Percentiles rank a stretch among this genome's conserved stretches.
Evolutionary conservation across 1,140 invertebrate species (phyloP).

Genomic region (Drosophila yakuba): DNA sequence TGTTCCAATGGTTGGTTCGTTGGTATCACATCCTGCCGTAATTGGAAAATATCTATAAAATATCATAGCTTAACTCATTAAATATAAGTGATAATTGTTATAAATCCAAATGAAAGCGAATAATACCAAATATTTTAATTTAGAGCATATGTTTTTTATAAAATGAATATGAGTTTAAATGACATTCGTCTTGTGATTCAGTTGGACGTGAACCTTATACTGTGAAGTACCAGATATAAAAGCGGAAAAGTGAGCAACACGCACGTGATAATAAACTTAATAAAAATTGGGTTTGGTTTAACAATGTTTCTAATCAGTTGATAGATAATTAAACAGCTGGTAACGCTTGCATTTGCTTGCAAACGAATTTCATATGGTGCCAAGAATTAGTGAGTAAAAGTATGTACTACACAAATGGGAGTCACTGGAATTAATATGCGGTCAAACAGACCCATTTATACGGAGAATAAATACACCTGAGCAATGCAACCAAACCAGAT

Average conservation of each 20-base stretch:
- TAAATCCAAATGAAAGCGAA: no score
- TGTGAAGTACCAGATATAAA: constrained; percentile 1
- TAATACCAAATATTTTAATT: no score
- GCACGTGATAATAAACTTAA: constrained; percentile 28
- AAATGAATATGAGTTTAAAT: no score
- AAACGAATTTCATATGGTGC: not conserved
- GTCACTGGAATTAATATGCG: constrained; percentile 2
- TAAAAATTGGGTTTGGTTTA: constrained; percentile 50
- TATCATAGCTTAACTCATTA: not conserved
- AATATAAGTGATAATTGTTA: not conserved
- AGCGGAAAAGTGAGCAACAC: constrained; percentile 15
- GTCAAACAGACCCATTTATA: not conserved
- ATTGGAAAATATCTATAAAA: not conserved
- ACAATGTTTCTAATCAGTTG: constrained; percentile 65
- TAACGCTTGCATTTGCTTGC: constrained; percentile 30
- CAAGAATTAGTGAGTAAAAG: not conserved
- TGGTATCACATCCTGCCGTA: not conserved
- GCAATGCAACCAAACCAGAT: constrained; percentile 27
- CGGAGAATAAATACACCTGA: constrained; percentile 13
- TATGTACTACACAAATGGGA: constrained; percentile 7
- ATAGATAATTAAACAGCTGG: constrained; percentile 73
- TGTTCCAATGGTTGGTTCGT: constrained; percentile 1
- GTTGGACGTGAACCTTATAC: not conserved
- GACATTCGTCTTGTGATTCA: not conserved
- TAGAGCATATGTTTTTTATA: no score